These are phyloP conservation scores for Labeo calbasu DNA, from an alignment of 2,797 vertebrate species.

Conservation along the genomic window DNA sequence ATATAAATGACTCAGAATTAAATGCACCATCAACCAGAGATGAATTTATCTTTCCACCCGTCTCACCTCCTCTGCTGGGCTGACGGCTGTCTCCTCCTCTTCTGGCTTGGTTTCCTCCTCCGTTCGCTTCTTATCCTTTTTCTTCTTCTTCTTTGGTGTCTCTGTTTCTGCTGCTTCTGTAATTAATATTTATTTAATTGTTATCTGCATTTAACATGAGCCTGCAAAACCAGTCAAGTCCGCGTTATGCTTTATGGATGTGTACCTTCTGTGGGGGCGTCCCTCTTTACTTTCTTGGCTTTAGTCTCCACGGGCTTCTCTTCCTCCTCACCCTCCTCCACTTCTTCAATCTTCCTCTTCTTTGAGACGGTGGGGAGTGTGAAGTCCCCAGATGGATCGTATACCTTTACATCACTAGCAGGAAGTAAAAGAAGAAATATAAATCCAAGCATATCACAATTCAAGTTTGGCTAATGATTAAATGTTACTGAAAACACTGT, in stretches of 20 bases:
- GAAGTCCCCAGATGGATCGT: conserved; percentile 93
- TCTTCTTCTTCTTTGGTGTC: conserved; percentile 82
- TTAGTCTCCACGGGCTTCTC: conserved; percentile 75
- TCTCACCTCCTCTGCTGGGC: conserved; percentile 56
- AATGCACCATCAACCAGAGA: background rate
- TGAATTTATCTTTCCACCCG: conserved; percentile 11
- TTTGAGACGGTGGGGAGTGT: conserved; percentile 89
- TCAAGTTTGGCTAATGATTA: background rate
- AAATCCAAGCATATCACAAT: background rate
- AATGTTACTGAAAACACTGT: background rate
- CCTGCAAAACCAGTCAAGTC: background rate
- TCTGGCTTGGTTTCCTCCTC: conserved; percentile 58
- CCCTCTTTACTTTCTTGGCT: conserved; percentile 87
- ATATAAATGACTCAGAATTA: conserved; percentile 10
- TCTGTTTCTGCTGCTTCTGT: conserved; percentile 64
- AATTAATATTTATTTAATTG: background rate
- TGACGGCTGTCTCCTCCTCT: conserved; percentile 51
- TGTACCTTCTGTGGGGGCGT: conserved; percentile 74
- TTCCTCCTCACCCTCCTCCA: conserved; percentile 75
- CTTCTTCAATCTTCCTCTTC: conserved; percentile 91
- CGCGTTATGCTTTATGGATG: background rate
- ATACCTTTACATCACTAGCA: conserved; percentile 88
- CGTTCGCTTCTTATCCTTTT: conserved; percentile 73
- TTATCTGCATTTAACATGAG: background rate
- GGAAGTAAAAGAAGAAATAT: background rate